Percentiles rank a stretch among this genome's conserved stretches.
Evolutionary conservation across 2,113 vertebrate genomes (phyloP).

Genomic region (Passer domesticus): DNA sequence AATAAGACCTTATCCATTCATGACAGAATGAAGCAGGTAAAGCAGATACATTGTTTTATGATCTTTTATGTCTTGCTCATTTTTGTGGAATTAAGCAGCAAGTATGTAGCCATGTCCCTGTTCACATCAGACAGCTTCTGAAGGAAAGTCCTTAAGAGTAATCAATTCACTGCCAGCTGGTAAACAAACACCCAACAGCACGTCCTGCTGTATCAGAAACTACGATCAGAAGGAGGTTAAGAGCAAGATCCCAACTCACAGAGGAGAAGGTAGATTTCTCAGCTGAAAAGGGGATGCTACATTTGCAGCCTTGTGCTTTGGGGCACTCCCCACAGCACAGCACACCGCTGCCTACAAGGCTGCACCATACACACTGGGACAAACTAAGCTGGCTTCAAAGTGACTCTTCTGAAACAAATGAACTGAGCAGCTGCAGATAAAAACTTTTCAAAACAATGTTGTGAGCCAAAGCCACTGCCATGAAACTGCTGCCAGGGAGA

Average conservation of each 20-base stretch:
- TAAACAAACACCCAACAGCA: background rate
- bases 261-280: background rate
- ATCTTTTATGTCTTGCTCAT: background rate
- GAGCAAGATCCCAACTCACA: background rate
- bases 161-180: background rate
- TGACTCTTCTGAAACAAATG: background rate
- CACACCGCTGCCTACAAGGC: background rate
- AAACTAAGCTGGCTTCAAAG: background rate
- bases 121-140: background rate
- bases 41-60: background rate
- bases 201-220: background rate
- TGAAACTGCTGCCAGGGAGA: background rate
- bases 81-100: background rate
- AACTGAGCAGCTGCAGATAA: background rate
- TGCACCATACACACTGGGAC: rapidly evolving
- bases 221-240: background rate
- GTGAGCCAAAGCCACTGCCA: background rate
- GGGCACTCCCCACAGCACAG: background rate
- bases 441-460: background rate
- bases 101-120: background rate
- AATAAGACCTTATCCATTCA: background rate
- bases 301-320: background rate
- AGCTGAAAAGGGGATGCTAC: background rate
- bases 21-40: background rate
- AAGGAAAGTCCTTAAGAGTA: background rate